Evolutionary conservation across 2,113 vertebrate genomes (phyloP).

Genomic region (Melanocharis versteri): DNA sequence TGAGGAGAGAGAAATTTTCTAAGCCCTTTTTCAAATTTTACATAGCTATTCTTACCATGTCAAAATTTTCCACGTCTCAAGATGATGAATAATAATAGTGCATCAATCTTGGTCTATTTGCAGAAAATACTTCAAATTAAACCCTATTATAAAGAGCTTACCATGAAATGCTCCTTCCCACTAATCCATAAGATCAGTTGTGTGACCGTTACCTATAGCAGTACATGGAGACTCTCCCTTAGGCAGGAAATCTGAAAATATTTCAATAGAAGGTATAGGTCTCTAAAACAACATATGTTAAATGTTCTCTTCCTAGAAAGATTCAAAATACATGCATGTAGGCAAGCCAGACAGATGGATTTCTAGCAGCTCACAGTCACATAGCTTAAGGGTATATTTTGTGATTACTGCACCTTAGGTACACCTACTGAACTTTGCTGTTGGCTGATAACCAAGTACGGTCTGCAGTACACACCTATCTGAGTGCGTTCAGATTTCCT

Average conservation of each 20-base stretch:
- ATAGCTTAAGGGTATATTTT: not conserved
- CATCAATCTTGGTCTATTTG: not conserved
- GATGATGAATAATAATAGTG: not conserved
- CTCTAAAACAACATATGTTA: not conserved
- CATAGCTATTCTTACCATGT: not conserved
- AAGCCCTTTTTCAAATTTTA: not conserved
- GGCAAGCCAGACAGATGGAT: not conserved
- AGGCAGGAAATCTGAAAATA: not conserved
- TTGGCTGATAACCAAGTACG: not conserved
- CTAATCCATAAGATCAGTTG: not conserved
- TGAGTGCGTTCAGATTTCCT: not conserved
- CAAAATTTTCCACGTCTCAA: not conserved
- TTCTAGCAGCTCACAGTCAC: not conserved
- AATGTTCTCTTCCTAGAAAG: not conserved
- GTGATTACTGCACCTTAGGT: not conserved
- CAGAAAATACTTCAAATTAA: not conserved
- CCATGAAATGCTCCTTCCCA: not conserved
- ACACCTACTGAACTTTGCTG: fast-evolving
- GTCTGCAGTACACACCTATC: not conserved
- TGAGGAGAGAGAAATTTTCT: not conserved
- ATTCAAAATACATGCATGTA: not conserved
- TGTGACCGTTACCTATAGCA: not conserved
- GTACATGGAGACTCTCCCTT: fast-evolving
- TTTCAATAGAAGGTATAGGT: not conserved
- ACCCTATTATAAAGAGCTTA: not conserved